Conservation (phyloP, 1,140 invertebrate species). For the Calliopsis andreniformis region DNA sequence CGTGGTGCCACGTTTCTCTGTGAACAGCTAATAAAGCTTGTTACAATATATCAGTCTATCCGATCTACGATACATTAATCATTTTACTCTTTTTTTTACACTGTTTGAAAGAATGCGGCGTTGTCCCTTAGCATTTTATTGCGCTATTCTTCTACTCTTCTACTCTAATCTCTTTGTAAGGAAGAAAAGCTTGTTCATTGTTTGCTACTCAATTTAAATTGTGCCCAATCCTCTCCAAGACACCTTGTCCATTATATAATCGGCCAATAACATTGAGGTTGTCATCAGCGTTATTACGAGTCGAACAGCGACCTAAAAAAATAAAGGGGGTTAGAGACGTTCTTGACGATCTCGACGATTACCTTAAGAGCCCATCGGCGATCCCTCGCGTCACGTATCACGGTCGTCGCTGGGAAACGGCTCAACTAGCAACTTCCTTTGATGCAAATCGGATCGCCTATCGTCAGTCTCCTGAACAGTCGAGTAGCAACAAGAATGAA, state of each 20-base stretch:
- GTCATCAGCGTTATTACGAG: background rate
- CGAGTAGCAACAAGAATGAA: too few relatives aligned
- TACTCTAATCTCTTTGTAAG: too few relatives aligned
- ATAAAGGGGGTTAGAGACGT: background rate
- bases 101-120: background rate
- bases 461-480: too few relatives aligned
- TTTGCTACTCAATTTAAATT: too few relatives aligned
- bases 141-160: too few relatives aligned
- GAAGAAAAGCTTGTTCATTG: too few relatives aligned
- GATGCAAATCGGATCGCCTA: background rate
- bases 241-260: too few relatives aligned
- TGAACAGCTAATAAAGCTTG: constrained; percentile 19
- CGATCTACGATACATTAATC: constrained; percentile 9
- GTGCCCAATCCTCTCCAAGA: too few relatives aligned
- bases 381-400: too few relatives aligned
- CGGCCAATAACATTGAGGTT: too few relatives aligned
- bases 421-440: constrained; percentile 18
- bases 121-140: too few relatives aligned
- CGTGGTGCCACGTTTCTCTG: background rate
- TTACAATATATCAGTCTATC: constrained; percentile 19
- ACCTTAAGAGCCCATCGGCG: background rate
- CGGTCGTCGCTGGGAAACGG: background rate
- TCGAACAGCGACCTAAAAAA: background rate
- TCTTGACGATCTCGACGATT: background rate
- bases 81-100: background rate